Evolutionary conservation across 2,797 vertebrate genomes (phyloP), one percentile per base, ranked within the genome.

Genomic region (Calcarius lapponicus): DNA sequence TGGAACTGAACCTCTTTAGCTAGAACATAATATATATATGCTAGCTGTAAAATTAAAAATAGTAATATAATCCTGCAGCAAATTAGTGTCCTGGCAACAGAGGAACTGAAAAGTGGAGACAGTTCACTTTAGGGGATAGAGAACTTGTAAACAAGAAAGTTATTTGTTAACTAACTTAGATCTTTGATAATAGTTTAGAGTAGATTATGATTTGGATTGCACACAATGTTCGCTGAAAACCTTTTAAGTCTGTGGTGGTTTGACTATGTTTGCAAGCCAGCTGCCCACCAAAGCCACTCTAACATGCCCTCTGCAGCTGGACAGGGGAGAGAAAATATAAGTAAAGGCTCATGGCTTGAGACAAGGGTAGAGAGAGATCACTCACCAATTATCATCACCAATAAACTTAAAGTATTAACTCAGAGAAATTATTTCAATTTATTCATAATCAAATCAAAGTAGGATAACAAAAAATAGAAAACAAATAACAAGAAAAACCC

Each of bases 401-500:
- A 40, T 38, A 61, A 60, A 34, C 2, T 45, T 31, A 40, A 29
- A 40, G 34, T 20, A 13, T 65, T 65, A 53, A 53, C 29, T 80
- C 25, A 48, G 31, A 54, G 15, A 56, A 69, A 56, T 56, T 17
- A 42, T 16, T 36, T 69, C 26, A 24, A 62, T 50, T 32, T n/a
- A 31, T 45, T 65, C n/a, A 31, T 11, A n/a, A 36, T 56, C 13
- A n/a, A 34, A 54, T 54, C 9, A 75, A 26, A 62, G 16, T 20
- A 48, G 2, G 16, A 56, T 11, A 61, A 42, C 3, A 3, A 54
- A 45, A 54, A 47, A 32, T 13, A 40, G 22, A 32, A 61, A 54
- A 7, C 2, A 74, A 42, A 54, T 28, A 0, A 34, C 9, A 8
- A 28, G 48, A 9, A 25, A 9, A 7, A 8, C n/a, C 5, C 9